Conservation (phyloP, 2,888 invertebrate genomes). For the Pandemis heparana region DNA sequence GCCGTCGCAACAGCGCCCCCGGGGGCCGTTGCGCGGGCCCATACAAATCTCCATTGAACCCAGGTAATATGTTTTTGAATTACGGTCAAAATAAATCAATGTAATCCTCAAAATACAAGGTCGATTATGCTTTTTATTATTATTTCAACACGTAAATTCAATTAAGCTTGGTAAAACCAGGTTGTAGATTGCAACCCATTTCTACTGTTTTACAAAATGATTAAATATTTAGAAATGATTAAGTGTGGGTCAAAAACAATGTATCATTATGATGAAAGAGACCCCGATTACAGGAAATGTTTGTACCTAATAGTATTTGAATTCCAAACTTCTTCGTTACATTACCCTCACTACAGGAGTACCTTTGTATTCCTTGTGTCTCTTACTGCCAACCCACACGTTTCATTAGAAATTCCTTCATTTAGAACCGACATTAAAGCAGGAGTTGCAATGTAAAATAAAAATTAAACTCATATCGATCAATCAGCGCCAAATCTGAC, state of each 20-base stretch:
- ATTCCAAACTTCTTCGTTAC: no score
- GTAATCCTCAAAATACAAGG: not conserved
- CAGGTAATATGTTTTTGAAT: conserved; percentile 65
- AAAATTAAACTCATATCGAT: conserved; percentile 71
- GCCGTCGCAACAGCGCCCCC: conserved; percentile 67
- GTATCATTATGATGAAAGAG: no score
- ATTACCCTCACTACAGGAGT: no score
- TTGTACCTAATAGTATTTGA: no score
- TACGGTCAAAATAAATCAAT: conserved; percentile 34
- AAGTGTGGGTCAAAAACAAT: no score
- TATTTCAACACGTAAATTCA: not conserved
- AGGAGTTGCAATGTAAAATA: conserved; percentile 4
- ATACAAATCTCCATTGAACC: conserved; percentile 66
- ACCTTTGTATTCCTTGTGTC: no score
- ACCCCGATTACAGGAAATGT: no score
- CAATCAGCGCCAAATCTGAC: conserved; percentile 68
- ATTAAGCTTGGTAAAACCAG: not conserved
- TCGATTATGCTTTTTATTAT: not conserved
- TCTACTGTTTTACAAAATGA: not conserved
- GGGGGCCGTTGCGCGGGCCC: conserved; percentile 63
- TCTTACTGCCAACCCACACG: no score
- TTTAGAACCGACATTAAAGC: no score
- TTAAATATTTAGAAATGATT: no score
- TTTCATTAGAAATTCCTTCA: no score
- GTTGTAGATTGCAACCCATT: not conserved